Conservation (phyloP, 92 coral and sea anemone species). For the Palythoa heliodiscus region DNA sequence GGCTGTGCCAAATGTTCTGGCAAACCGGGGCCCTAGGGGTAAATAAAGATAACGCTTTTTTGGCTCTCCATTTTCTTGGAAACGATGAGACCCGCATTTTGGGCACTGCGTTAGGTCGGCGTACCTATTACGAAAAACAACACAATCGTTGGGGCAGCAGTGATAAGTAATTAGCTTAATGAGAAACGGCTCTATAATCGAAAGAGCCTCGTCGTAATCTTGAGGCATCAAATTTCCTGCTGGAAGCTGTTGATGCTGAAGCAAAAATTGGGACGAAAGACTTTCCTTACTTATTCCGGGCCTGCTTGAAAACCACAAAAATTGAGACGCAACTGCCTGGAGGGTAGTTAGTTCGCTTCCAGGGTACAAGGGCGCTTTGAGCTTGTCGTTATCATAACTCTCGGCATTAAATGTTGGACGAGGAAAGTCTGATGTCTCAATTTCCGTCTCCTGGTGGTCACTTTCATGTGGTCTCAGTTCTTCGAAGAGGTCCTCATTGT, state of each 20-base stretch:
- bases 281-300: conserved; percentile 54
- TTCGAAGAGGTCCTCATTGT: background rate
- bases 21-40: conserved; percentile 9
- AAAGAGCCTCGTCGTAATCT: conserved; percentile 44
- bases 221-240: conserved; percentile 27
- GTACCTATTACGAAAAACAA: conserved; percentile 34
- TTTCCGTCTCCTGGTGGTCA: background rate
- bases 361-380: conserved; percentile 40
- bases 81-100: background rate
- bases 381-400: background rate
- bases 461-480: background rate
- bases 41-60: background rate
- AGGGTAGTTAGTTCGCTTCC: conserved; percentile 41
- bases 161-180: background rate
- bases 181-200: conserved; percentile 45
- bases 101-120: background rate
- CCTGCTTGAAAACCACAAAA: conserved; percentile 53
- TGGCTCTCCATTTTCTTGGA: conserved; percentile 26
- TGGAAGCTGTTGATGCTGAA: conserved; percentile 44
- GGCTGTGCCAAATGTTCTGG: background rate
- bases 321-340: conserved; percentile 51
- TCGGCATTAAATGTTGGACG: background rate
- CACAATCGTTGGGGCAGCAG: conserved; percentile 37
- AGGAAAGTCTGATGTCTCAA: background rate
- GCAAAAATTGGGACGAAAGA: conserved; percentile 34